Conservation (phyloP, 2,888 invertebrate species). For the Pristionchus exspectatus region DNA sequence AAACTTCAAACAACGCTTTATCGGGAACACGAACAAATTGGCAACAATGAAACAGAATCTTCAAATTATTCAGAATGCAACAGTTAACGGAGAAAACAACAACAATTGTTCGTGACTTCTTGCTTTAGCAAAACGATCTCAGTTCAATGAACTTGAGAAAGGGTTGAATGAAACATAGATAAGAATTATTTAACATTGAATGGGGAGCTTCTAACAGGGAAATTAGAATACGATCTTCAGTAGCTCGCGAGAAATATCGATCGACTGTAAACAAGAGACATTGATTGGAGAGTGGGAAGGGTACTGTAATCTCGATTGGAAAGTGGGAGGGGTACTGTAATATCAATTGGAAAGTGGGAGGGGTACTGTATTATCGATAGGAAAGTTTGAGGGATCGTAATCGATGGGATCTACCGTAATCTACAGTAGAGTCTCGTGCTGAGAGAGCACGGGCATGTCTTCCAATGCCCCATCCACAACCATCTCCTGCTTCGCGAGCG, state of each 20-base stretch:
- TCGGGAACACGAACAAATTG: not conserved
- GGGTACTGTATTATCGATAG: too few species aligned
- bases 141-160: not conserved
- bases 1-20: not conserved
- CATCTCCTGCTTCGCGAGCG: not conserved
- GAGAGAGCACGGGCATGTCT: not conserved
- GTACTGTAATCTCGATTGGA: not conserved
- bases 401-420: too few species aligned
- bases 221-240: not conserved
- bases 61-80: constrained; percentile 6
- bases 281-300: too few species aligned
- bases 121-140: not conserved
- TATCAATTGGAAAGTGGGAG: too few species aligned
- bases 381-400: too few species aligned
- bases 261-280: too few species aligned
- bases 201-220: too few species aligned
- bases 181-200: not conserved
- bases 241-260: not conserved
- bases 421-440: too few species aligned
- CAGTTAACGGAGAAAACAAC: not conserved
- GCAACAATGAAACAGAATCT: not conserved
- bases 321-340: not conserved
- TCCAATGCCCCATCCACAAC: not conserved
- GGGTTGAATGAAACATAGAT: not conserved
- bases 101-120: not conserved